Evolutionary conservation across 2,888 invertebrate genomes (phyloP).

Genomic region (Ptychoptera albimana): DNA sequence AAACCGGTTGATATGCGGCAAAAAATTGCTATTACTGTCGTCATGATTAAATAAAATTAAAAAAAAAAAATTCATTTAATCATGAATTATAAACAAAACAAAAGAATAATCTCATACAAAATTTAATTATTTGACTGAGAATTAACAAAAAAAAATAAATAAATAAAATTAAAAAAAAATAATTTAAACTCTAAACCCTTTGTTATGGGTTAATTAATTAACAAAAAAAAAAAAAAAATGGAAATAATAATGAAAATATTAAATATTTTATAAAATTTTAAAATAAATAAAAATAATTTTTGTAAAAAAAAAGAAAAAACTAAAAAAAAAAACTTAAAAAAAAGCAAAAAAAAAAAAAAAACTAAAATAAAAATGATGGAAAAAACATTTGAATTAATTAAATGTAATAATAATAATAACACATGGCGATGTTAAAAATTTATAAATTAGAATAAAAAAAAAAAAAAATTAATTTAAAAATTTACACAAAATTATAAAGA

Average conservation of each 20-base stretch:
- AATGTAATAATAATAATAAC: not conserved
- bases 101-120: slow-evolving; percentile 14
- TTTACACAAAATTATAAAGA: no score
- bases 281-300: slow-evolving; percentile 12
- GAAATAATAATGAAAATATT: slow-evolving; percentile 5
- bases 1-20: no score
- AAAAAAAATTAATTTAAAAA: no score
- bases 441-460: not conserved
- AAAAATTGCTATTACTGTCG: no score
- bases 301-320: slow-evolving; percentile 10
- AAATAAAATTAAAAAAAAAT: slow-evolving; percentile 8
- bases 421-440: no score
- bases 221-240: not conserved
- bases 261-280: slow-evolving; percentile 12
- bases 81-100: slow-evolving; percentile 9
- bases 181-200: slow-evolving; percentile 11
- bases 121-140: no score
- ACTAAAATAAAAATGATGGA: slow-evolving; percentile 7
- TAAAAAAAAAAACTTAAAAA: slow-evolving; percentile 9
- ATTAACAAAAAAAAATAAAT: slow-evolving; percentile 6
- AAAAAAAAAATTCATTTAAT: slow-evolving; percentile 11
- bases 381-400: slow-evolving; percentile 3
- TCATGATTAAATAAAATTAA: slow-evolving; percentile 6
- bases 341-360: slow-evolving; percentile 6
- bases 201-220: not conserved